Evolutionary conservation across 2,797 vertebrate genomes (phyloP).

Genomic region (Pampus argenteus): DNA sequence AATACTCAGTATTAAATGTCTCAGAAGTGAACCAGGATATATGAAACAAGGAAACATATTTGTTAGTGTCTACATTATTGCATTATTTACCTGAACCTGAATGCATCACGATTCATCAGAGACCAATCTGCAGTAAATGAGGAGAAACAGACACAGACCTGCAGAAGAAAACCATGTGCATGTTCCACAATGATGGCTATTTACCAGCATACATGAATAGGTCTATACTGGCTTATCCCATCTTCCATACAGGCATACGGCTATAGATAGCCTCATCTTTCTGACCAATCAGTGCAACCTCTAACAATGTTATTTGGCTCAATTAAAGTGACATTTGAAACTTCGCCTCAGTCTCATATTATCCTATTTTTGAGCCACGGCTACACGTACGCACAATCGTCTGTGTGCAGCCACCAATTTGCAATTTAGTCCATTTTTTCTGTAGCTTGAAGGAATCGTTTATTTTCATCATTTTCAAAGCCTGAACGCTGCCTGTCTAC

Average conservation of each 20-base stretch:
- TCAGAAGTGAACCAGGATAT: background rate
- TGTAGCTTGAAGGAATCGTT: constrained; percentile 59
- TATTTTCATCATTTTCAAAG: constrained; percentile 66
- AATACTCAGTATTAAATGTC: background rate
- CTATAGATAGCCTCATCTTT: constrained; percentile 50
- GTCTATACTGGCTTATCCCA: constrained; percentile 34
- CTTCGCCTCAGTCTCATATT: constrained; percentile 64
- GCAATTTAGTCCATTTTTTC: constrained; percentile 45
- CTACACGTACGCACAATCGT: constrained; percentile 60
- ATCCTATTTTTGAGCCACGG: constrained; percentile 57
- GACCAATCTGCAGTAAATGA: background rate
- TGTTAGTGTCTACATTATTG: background rate
- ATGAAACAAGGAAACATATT: background rate
- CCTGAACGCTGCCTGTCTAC: constrained; percentile 44
- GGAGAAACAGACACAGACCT: constrained; percentile 6
- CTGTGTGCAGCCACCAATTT: constrained; percentile 65
- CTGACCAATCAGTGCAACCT: constrained; percentile 40
- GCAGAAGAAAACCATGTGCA: background rate
- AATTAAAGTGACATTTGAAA: constrained; percentile 78
- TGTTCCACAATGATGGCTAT: constrained; percentile 4
- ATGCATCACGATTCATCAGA: constrained; percentile 6
- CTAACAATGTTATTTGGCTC: constrained; percentile 67
- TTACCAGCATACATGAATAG: constrained; percentile 5
- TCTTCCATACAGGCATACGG: constrained; percentile 47
- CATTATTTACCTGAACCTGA: background rate